Base-by-base conservation (phyloP, 2,113 vertebrate genomes). In the Passer montanus region DNA sequence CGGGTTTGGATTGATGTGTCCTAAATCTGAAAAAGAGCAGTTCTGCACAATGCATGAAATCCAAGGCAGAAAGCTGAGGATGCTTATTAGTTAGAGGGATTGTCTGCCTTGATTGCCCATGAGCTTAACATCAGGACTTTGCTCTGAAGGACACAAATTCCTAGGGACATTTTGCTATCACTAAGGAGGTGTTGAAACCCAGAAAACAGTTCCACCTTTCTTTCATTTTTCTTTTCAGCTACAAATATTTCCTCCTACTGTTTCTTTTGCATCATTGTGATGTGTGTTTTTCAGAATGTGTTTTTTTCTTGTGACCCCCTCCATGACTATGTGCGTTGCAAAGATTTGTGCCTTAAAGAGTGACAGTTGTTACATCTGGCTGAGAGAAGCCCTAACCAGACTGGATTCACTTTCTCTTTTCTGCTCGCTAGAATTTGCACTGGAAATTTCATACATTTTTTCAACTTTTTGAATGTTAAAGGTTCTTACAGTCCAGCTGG, bases 401-500 rank as follows among this genome's bases (percentile, higher is more conserved):
- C 23, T 52, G 55, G 43, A 31, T 63, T 15, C 15, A 10, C 59
- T 76, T 62, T 59, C 27, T 62, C 52, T 84, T 70, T 67, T 39
- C 31, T 64, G 7, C 19, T 87, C 1, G 2, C 10, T 84, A 6
- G 33, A 63, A 47, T 28, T 44, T 81, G 39, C 17, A 8, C 41
- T 76, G 37, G 13, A 33, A 64, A 16, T 80, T 93, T 53, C 9
- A 52, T 77, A 5, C 3, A 10, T 52, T 85, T 74, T 74, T 56
- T 84, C 46, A 60, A 6, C 21, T 39, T n/a, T n/a, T 49, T 49
- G 15, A 76, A 44, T 56, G 30, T 67, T 92, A 20, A 9, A 5
- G 15, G 28, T 67, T 20, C 64, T 85, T 64, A n/a, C 0, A 3
- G 24, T 85, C 24, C 6, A 47, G 23, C 50, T 0, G 0, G n/a